These are phyloP conservation scores for Oxycera nigricornis DNA, from an alignment of 2,888 invertebrate species.

Conservation along the genomic window DNA sequence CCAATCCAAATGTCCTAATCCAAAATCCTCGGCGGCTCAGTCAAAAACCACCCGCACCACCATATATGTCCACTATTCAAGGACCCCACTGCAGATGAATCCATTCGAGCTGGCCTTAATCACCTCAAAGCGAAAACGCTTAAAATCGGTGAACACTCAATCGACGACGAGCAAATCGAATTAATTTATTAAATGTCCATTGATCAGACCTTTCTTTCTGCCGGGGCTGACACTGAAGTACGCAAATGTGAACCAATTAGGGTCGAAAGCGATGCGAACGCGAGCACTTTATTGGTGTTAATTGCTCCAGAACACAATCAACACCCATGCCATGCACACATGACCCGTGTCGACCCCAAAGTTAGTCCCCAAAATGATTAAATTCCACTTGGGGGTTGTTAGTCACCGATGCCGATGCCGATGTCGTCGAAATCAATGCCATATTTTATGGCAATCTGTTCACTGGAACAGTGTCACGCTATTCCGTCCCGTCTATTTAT, in stretches of 20 bases:
- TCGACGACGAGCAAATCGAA: slow-evolving; percentile 6
- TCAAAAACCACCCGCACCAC: no score
- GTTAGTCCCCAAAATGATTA: slow-evolving; percentile 31
- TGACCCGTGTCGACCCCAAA: slow-evolving; percentile 23
- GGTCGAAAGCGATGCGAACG: slow-evolving; percentile 12
- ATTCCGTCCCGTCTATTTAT: slow-evolving; percentile 25
- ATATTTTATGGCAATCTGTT: slow-evolving; percentile 16
- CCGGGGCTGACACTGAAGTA: not conserved
- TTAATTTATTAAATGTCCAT: slow-evolving; percentile 25
- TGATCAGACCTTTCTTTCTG: slow-evolving; percentile 10
- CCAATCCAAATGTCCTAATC: no score
- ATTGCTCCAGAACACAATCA: slow-evolving; percentile 32
- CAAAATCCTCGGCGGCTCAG: no score
- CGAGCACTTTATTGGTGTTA: slow-evolving; percentile 32
- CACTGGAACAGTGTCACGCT: slow-evolving; percentile 17
- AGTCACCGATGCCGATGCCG: not conserved
- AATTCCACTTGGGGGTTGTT: slow-evolving; percentile 14
- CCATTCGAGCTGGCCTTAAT: no score
- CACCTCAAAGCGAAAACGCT: no score
- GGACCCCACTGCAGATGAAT: no score
- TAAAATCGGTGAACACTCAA: not conserved
- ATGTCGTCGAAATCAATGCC: not conserved
- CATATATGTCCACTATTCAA: no score
- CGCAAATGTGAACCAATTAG: slow-evolving; percentile 30
- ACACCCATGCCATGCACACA: slow-evolving; percentile 10